Base-by-base conservation (phyloP, 2,113 vertebrate species). In the Scomber colias region DNA sequence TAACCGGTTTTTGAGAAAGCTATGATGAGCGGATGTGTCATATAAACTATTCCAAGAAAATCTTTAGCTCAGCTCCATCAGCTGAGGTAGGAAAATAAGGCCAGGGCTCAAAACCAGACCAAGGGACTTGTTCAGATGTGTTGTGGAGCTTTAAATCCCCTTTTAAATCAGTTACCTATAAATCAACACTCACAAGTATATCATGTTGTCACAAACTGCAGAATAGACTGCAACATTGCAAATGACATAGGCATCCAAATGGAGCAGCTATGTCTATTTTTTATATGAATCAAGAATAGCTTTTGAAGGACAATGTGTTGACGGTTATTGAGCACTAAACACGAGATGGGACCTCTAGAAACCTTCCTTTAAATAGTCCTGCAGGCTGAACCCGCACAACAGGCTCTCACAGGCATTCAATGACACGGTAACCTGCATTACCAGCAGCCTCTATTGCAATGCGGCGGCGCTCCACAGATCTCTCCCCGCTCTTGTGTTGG, bases 341-440 rank as follows among this genome's bases (percentile, higher is more conserved):
- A 75, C 54, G 59, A 71, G 63, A 68, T 15, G 7, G 59, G 65
- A 79, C 74, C 55, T 69, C 50, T 16, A 14, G 66, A 27, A 56
- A 73, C 10, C 65, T 14, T 16, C 53, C 89, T 90, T 85, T 87
- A 91, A 89, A 91, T 91, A 92, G 73, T 79, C 77, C 64, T 1
- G 54, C 50, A 68, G 68, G 24, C 79, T 63, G 27, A 17, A 16
- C 46, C 45, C 45, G 45, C 69, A 77, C 83, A 75, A 81, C 80
- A 63, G 86, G 84, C 83, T 83, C 73, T 87, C 54, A 85, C 24
- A 61, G 63, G 75, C 82, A 50, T 77, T 67, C 81, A 82, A 21
- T 81, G 84, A 81, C 91, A 90, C 79, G 56, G 71, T 85, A 89
- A 93, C 90, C 90, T 92, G 92, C 82, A 72, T 69, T 87, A 65